Evolutionary conservation across 2,888 invertebrate species (phyloP).

Genomic region (Stegana nigrithorax): DNA sequence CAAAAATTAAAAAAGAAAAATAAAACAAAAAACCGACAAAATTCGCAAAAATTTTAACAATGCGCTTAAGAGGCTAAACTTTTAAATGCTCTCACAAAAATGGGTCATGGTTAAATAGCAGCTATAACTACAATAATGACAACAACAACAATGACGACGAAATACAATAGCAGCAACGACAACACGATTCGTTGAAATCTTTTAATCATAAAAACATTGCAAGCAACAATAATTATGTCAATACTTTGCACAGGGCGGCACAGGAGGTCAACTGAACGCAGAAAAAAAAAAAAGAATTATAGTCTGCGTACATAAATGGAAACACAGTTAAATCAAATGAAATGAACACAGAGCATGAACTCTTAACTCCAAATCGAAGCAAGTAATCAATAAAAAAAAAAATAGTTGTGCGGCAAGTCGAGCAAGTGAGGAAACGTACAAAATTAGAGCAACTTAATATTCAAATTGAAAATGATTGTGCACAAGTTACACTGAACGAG

Average conservation of each 20-base stretch:
- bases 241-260: background rate
- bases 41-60: no score
- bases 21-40: background rate
- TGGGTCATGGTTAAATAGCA: constrained; percentile 12
- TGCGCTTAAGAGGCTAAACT: constrained; percentile 7
- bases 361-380: no score
- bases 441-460: constrained; percentile 10
- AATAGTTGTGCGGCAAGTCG: background rate
- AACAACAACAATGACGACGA: background rate
- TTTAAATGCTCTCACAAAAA: background rate
- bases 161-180: no score
- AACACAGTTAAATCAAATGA: background rate
- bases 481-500: constrained; percentile 3
- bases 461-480: constrained; percentile 9
- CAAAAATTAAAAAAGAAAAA: background rate
- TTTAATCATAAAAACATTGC: constrained; percentile 6
- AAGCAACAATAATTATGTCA: constrained; percentile 15
- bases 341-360: background rate
- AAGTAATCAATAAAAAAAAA: background rate
- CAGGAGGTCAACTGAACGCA: background rate
- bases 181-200: no score
- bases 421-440: background rate
- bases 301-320: no score
- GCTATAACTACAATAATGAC: background rate
- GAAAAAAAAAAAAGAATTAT: background rate